Evolutionary conservation across 2,113 vertebrate genomes (phyloP).

Genomic region (Seriola quinqueradiata): DNA sequence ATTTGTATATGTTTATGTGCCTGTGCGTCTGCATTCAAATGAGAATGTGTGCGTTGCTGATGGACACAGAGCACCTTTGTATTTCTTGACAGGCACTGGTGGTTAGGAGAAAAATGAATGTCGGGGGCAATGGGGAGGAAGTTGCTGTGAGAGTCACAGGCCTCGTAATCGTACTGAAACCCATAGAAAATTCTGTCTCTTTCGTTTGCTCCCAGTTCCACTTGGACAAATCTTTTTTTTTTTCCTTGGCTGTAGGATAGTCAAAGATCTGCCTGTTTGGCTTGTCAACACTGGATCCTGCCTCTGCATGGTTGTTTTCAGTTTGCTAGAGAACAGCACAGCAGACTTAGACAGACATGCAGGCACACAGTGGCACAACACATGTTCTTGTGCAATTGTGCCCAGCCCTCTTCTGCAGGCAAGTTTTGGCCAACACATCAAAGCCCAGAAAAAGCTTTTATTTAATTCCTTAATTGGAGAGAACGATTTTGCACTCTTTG

Average conservation of each 20-base stretch:
- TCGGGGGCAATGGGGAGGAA: slow-evolving; percentile 10
- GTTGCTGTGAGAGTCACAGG: slow-evolving; percentile 35
- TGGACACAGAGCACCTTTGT: slow-evolving; percentile 66
- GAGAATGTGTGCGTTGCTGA: slow-evolving; percentile 35
- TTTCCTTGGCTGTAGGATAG: slow-evolving; percentile 22
- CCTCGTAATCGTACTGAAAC: slow-evolving; percentile 56
- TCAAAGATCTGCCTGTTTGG: slow-evolving; percentile 11
- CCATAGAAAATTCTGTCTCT: slow-evolving; percentile 59
- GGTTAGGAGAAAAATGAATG: slow-evolving; percentile 39
- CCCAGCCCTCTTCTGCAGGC: not conserved
- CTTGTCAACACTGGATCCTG: slow-evolving; percentile 4
- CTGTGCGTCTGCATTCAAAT: slow-evolving; percentile 46
- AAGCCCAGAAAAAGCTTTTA: not conserved
- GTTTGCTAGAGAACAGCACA: slow-evolving; percentile 27
- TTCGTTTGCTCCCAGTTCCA: slow-evolving; percentile 33
- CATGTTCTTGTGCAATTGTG: slow-evolving; percentile 10
- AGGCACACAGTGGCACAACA: slow-evolving; percentile 19
- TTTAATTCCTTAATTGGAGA: not conserved
- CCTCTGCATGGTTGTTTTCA: slow-evolving; percentile 16
- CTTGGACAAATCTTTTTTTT: slow-evolving; percentile 14
- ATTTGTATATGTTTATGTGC: slow-evolving; percentile 34
- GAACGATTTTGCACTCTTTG: slow-evolving; percentile 1
- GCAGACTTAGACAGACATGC: slow-evolving; percentile 18
- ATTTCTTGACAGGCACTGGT: slow-evolving; percentile 43
- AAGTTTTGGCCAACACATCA: slow-evolving; percentile 10